Evolutionary conservation across 35 echinoderm and acorn worm species (phyloP).

Genomic region (Antedon bifida): DNA sequence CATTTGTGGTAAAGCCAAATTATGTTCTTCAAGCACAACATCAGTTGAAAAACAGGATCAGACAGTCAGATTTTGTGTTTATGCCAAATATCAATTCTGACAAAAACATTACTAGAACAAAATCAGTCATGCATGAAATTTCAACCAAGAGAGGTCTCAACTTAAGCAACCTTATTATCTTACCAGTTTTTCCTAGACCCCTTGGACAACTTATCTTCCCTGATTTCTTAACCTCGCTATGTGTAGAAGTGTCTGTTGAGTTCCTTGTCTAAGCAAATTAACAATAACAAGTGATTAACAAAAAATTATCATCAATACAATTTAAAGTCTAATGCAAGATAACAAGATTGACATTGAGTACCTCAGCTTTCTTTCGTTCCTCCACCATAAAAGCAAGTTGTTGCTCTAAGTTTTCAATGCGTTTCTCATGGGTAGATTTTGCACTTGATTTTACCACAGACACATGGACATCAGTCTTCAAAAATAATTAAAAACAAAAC

Average conservation of each 20-base stretch:
- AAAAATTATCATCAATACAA: too few species aligned
- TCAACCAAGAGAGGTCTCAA: too few species aligned
- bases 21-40: too few species aligned
- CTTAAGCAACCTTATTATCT: neutral
- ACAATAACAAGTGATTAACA: too few species aligned
- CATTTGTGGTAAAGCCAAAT: too few species aligned
- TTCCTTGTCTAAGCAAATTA: neutral
- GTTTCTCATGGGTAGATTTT: neutral
- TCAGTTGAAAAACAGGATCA: too few species aligned
- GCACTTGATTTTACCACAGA: neutral
- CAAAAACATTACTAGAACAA: too few species aligned
- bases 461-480: neutral
- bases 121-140: too few species aligned
- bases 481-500: neutral
- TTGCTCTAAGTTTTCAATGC: neutral
- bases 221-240: neutral
- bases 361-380: neutral
- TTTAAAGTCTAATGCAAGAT: too few species aligned
- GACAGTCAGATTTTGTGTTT: too few species aligned
- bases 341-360: too few species aligned
- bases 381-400: neutral
- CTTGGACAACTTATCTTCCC: neutral
- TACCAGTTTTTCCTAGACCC: neutral
- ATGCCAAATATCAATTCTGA: too few species aligned
- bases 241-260: neutral